phyloP scores from a whole-genome alignment of 1,140 invertebrate genomes.

The Sminthurinus signatus region DNA sequence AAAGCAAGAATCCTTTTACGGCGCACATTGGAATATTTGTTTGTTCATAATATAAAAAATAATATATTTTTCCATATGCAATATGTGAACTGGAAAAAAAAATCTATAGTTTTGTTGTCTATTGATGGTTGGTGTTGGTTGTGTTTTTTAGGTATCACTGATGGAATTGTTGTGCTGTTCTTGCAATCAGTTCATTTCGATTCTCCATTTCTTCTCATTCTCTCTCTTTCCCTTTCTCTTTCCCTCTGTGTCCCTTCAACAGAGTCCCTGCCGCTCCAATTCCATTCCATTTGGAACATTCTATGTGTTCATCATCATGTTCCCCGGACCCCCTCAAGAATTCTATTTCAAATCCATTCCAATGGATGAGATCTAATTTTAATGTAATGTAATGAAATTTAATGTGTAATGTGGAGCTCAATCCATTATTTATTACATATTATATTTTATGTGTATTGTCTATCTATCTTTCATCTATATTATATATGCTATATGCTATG shows the following conservation, averaged over 20 bases:
- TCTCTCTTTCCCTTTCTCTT: not conserved
- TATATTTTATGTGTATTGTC: no score
- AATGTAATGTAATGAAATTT: constrained; percentile 7
- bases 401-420: not conserved
- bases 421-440: constrained; percentile 18
- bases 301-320: not conserved
- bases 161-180: constrained; percentile 2
- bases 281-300: constrained; percentile 12
- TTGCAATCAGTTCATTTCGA: not conserved
- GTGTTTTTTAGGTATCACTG: not conserved
- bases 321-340: constrained; percentile 17
- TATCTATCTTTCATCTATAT: no score
- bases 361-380: no score
- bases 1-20: no score
- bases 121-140: no score
- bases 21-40: no score
- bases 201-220: not conserved
- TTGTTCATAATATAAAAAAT: no score
- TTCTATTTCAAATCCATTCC: constrained; percentile 18
- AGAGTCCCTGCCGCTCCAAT: constrained; percentile 13
- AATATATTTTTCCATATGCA: no score
- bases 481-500: no score
- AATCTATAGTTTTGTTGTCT: no score
- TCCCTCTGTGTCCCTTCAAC: constrained; percentile 5
- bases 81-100: no score